phyloP scores from a whole-genome alignment of 2,113 vertebrate genomes.

The Microcebus lehilahytsara region DNA sequence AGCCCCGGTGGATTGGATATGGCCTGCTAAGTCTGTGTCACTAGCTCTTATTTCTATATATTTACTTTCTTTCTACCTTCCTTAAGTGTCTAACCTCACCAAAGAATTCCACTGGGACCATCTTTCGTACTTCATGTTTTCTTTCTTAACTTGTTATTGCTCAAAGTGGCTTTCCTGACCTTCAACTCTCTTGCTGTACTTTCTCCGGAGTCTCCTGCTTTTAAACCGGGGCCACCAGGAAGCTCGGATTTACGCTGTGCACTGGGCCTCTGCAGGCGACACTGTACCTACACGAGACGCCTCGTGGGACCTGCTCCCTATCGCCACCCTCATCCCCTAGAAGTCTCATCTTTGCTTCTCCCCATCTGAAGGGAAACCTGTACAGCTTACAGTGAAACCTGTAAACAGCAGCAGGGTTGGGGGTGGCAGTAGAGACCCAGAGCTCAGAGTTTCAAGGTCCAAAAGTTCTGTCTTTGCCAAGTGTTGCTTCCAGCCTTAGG shows the following conservation, averaged over 20 bases:
- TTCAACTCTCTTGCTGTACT: background rate
- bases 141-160: background rate
- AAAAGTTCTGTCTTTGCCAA: background rate
- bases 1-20: too few relatives aligned
- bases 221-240: background rate
- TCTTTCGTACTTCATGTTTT: background rate
- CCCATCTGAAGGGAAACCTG: background rate
- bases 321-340: background rate
- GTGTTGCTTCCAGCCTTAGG: background rate
- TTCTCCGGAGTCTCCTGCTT: background rate
- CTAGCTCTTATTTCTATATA: background rate
- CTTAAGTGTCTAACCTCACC: background rate
- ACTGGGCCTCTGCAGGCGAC: background rate
- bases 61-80: background rate
- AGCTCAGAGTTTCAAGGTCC: background rate
- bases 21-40: background rate
- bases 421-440: fast-evolving
- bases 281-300: fast-evolving
- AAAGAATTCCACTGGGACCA: background rate
- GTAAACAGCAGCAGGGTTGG: background rate
- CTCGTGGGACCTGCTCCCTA: background rate
- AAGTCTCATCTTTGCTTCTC: background rate
- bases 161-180: background rate
- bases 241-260: background rate
- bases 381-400: background rate